A percentile compares a stretch with the other conserved stretches of the same genome.
Evolutionary conservation across 2,888 invertebrate genomes (phyloP).

Genomic region (Agrochola lychnidis): DNA sequence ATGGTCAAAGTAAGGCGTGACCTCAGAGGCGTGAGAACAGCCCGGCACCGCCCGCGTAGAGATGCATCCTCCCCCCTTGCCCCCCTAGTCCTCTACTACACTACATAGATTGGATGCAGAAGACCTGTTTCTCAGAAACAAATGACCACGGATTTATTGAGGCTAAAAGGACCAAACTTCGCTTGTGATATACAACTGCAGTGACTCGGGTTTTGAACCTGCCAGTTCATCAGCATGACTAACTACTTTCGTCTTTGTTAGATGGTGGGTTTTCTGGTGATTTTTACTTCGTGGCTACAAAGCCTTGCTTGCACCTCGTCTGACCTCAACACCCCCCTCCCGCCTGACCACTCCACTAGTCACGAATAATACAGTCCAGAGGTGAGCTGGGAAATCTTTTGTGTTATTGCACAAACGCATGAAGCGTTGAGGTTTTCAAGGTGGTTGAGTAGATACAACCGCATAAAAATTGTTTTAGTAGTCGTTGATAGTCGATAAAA

Average conservation of each 20-base stretch:
- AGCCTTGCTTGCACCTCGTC: constrained; percentile 62
- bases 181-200: not conserved
- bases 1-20: constrained; percentile 88
- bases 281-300: constrained; percentile 14
- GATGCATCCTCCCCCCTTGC: constrained; percentile 67
- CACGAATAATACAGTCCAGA: constrained; percentile 66
- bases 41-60: constrained; percentile 77
- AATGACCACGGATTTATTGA: too few species aligned
- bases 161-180: not conserved
- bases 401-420: constrained; percentile 56
- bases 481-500: not conserved
- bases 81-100: constrained; percentile 46
- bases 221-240: not conserved
- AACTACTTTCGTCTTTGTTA: not conserved
- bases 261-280: constrained; percentile 38
- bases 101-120: constrained; percentile 35
- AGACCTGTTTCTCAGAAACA: too few species aligned
- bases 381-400: constrained; percentile 58
- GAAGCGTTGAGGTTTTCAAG: constrained; percentile 52
- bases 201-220: not conserved
- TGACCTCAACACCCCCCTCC: constrained; percentile 71
- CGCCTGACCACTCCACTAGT: constrained; percentile 68
- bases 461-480: constrained; percentile 30
- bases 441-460: constrained; percentile 32
- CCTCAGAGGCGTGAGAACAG: constrained; percentile 89